phyloP scores from a whole-genome alignment of 2,113 vertebrate species.

The Cichladusa arquata region DNA sequence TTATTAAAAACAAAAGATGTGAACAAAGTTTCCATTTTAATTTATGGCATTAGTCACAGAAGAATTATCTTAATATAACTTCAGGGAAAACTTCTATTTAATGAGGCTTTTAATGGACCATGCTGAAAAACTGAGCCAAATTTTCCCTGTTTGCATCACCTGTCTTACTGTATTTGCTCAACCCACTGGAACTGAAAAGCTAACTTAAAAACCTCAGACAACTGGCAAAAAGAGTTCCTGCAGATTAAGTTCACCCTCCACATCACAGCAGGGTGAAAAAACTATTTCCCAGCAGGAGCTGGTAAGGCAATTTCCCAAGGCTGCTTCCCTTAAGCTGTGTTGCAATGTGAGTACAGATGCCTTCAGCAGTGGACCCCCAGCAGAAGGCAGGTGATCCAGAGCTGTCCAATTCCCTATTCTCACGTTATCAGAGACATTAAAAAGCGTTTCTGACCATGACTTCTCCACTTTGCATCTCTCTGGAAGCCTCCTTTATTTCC shows the following conservation, averaged over 20 bases:
- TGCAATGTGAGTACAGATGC: rapidly evolving
- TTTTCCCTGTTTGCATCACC: not conserved
- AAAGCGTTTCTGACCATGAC: not conserved
- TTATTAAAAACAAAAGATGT: not conserved
- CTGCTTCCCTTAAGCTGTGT: not conserved
- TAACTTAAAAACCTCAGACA: not conserved
- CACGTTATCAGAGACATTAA: not conserved
- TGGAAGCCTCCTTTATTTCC: not conserved
- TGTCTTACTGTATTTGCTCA: not conserved
- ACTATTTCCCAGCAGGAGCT: not conserved
- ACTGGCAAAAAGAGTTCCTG: not conserved
- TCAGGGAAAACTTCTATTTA: not conserved
- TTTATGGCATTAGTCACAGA: not conserved
- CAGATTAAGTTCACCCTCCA: not conserved
- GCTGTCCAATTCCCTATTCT: not conserved
- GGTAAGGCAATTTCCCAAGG: not conserved
- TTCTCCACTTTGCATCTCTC: not conserved
- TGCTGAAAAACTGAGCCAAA: not conserved
- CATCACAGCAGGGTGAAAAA: not conserved
- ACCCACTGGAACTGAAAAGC: not conserved
- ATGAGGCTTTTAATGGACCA: not conserved
- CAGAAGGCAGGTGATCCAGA: not conserved
- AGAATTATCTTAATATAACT: not conserved
- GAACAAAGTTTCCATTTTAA: not conserved
- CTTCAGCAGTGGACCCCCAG: not conserved